Evolutionary conservation across 2,797 vertebrate species (phyloP), one percentile per base, ranked within the genome.

Genomic region (Anas flavirostris): DNA sequence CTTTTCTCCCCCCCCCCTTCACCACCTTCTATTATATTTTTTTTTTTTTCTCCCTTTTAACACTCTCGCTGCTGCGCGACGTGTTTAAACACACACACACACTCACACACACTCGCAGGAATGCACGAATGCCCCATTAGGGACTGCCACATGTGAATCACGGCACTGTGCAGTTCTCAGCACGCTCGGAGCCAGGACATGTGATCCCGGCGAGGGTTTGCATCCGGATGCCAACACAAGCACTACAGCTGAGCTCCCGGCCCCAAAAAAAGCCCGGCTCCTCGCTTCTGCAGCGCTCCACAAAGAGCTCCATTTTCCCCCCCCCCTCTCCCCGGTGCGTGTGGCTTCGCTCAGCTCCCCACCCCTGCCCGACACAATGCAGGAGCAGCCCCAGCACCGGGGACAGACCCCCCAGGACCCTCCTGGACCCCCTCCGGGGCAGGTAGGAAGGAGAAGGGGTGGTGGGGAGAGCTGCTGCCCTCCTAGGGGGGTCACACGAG

Each of bases 191-290:
- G 98, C 98, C 97, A 96, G 98, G 98, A 98, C 96, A 97, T 98
- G 98, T 98, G 98, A 98, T 98, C 98, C 98, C 98, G 97, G 97
- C 98, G 98, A 97, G 82, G 98, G 97, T 98, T 98, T 98, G 98
- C 97, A 96, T 91, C 96, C 94, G 95, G 97, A 98, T 98, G 98
- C 98, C 98, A 98, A 98, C 98, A 98, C 98, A 98, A 98, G 98
- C 98, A 98, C 92, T 86, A 96, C 94, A 96, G 97, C 98, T 98
- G 98, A 98, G 97, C 98, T 98, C 98, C 97, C 98, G 96, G 98
- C 97, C 97, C 97, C 97, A 97, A 95, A 25, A 25, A 78, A 85
- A 92, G 75, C 96, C 85, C 97, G 97, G 98, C 98, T 98, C 98
- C 97, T 97, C 96, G 97, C 97, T 93, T 93, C 96, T 91, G 96